Conservation (phyloP, 2,113 vertebrate species). For the Fregata magnificens region DNA sequence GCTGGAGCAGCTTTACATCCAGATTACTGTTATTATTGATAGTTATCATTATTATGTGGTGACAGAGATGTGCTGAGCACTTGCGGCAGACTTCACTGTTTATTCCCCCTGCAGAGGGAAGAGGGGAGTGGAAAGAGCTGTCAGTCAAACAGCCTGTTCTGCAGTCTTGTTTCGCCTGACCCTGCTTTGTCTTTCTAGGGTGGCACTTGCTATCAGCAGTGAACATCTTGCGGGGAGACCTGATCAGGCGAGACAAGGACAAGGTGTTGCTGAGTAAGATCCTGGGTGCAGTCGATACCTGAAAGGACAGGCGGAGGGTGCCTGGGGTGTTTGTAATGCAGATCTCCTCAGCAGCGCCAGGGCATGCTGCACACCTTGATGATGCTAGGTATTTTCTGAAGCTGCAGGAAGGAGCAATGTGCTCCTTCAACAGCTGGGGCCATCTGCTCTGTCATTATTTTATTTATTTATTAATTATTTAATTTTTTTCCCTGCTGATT, state of each 20-base stretch:
- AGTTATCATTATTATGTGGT: not conserved
- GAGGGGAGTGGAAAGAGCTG: not conserved
- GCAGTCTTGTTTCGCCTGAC: not conserved
- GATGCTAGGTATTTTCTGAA: not conserved
- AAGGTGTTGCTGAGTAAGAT: not conserved
- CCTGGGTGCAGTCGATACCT: fast-evolving
- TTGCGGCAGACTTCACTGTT: not conserved
- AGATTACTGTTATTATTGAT: not conserved
- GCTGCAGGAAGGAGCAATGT: not conserved
- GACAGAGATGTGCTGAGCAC: not conserved
- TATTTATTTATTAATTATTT: not conserved
- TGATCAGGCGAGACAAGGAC: not conserved
- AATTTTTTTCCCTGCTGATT: not conserved
- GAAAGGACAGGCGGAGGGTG: not conserved
- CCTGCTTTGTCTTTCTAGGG: not conserved
- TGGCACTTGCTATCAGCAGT: not conserved
- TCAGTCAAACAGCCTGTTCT: not conserved
- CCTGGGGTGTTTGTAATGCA: not conserved
- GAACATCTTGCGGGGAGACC: not conserved
- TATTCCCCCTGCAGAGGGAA: not conserved
- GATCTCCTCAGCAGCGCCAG: not conserved
- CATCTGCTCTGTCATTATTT: not conserved
- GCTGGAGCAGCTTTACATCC: not conserved
- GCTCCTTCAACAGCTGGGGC: not conserved
- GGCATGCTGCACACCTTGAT: not conserved